Evolutionary conservation across 2,888 invertebrate genomes (phyloP).

Genomic region (Malachius bipustulatus): DNA sequence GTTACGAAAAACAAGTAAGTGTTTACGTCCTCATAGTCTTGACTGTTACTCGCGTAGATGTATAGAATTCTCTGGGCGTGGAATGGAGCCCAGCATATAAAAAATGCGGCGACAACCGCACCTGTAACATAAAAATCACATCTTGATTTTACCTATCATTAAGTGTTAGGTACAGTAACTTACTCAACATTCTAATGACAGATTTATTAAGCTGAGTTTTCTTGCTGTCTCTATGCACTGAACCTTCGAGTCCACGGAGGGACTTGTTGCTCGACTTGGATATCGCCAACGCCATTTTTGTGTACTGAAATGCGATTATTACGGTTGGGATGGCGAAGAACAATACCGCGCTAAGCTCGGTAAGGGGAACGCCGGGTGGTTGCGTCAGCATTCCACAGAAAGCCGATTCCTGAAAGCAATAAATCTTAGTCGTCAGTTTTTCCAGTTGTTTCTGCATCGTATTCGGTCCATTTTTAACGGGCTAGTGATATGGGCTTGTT

Average conservation of each 20-base stretch:
- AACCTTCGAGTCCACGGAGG: conserved; percentile 44
- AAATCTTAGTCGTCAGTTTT: conserved; percentile 16
- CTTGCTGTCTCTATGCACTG: conserved; percentile 54
- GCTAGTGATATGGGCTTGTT: too few relatives aligned
- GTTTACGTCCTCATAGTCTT: conserved; percentile 55
- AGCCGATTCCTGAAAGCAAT: conserved; percentile 60
- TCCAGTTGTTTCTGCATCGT: too few relatives aligned
- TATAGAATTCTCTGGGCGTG: conserved; percentile 83
- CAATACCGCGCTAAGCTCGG: conserved; percentile 68
- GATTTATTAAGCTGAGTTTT: conserved; percentile 58
- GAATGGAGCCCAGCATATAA: conserved; percentile 93
- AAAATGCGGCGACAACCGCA: conserved; percentile 87
- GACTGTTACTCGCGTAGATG: conserved; percentile 54
- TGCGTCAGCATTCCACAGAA: conserved; percentile 63
- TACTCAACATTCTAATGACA: conserved; percentile 72
- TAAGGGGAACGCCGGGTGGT: conserved; percentile 52
- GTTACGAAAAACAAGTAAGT: conserved; percentile 69
- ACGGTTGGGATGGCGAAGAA: conserved; percentile 69
- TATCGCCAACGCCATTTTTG: conserved; percentile 64
- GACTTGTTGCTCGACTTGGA: conserved; percentile 39
- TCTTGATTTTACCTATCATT: not conserved
- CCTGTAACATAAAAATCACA: conserved; percentile 47
- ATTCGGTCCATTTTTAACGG: too few relatives aligned
- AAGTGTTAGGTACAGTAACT: conserved; percentile 26
- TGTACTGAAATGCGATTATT: conserved; percentile 66